Evolutionary conservation across 2,888 invertebrate genomes (phyloP).

Genomic region (Tenodera sinensis): DNA sequence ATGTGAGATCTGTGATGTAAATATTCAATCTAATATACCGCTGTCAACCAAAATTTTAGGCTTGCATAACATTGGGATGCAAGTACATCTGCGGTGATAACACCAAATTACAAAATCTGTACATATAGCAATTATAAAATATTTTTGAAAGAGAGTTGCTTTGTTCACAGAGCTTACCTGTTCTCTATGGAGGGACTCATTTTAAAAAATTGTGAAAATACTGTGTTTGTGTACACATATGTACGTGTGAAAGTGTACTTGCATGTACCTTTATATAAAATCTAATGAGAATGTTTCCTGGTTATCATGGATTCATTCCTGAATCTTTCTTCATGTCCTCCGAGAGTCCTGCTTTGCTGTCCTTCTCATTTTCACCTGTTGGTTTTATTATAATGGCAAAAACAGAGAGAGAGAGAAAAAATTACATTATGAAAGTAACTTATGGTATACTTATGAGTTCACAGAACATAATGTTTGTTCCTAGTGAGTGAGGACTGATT

Average conservation of each 20-base stretch:
- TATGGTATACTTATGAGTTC: background rate
- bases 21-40: background rate
- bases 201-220: background rate
- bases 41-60: background rate
- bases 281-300: background rate
- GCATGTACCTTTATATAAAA: background rate
- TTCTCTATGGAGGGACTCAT: background rate
- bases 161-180: background rate
- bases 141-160: background rate
- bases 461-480: background rate
- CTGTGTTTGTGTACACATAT: background rate
- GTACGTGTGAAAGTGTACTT: background rate
- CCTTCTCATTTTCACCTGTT: slow-evolving; percentile 34
- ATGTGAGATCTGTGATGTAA: background rate
- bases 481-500: too few species aligned
- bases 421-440: background rate
- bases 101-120: background rate
- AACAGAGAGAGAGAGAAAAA: background rate
- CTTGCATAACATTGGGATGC: background rate
- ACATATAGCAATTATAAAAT: background rate
- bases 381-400: background rate
- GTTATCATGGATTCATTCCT: slow-evolving; percentile 30
- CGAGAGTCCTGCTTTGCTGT: slow-evolving; percentile 48
- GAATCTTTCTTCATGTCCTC: slow-evolving; percentile 62
- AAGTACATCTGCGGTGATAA: background rate